Conservation (phyloP, 2,888 invertebrate genomes). For the Oasisia sp. region DNA sequence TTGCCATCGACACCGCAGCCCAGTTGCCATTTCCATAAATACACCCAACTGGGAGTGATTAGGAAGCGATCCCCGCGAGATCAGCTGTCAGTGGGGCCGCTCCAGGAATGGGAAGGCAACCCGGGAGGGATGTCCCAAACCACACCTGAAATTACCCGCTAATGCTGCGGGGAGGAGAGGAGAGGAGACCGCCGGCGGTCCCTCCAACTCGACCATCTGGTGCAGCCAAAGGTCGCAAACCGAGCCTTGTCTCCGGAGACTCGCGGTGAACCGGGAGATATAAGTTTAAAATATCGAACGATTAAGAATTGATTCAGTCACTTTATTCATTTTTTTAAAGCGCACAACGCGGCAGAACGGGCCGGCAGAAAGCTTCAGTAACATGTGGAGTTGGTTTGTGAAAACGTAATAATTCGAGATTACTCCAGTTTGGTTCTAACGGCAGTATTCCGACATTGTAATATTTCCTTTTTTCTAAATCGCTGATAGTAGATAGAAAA, state of each 20-base stretch:
- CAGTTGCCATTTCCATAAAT: constrained; percentile 40
- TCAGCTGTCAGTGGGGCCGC: constrained; percentile 18
- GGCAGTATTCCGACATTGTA: too few species aligned
- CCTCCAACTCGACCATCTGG: not conserved
- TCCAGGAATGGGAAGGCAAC: constrained; percentile 21
- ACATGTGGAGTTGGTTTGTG: too few species aligned
- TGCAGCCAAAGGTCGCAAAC: not conserved
- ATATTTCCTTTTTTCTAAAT: too few species aligned
- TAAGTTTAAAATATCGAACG: too few species aligned
- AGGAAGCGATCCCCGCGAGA: constrained; percentile 18
- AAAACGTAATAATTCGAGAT: too few species aligned
- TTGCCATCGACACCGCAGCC: constrained; percentile 29
- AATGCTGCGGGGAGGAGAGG: not conserved
- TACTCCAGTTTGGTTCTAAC: too few species aligned
- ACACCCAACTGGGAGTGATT: constrained; percentile 33
- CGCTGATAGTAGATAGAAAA: too few species aligned
- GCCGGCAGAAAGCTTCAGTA: too few species aligned
- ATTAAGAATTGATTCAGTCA: too few species aligned
- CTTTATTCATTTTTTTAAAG: too few species aligned
- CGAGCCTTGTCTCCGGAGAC: not conserved
- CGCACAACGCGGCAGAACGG: too few species aligned
- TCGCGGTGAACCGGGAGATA: too few species aligned
- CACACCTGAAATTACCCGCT: constrained; percentile 25
- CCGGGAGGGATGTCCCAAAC: constrained; percentile 20
- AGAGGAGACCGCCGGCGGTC: not conserved